Conservation (phyloP, 2,888 invertebrate genomes). For the Epicampocera succincta region DNA sequence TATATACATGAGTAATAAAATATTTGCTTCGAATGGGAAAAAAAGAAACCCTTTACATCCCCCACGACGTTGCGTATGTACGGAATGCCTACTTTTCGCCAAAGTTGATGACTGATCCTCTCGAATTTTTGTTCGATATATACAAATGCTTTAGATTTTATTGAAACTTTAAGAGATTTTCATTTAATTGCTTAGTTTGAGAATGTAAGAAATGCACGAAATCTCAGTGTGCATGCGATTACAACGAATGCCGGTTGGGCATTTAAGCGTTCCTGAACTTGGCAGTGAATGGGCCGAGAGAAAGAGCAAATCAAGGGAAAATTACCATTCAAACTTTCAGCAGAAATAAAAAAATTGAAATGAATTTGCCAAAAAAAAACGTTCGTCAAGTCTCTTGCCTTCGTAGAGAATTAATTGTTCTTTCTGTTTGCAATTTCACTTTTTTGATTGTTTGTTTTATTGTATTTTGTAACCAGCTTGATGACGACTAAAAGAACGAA, state of each 20-base stretch:
- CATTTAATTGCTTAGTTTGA: background rate
- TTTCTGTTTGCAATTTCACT: constrained; percentile 37
- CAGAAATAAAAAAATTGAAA: background rate
- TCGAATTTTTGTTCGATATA: too few relatives aligned
- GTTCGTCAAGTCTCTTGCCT: constrained; percentile 25
- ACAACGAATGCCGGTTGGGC: constrained; percentile 45
- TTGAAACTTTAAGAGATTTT: background rate
- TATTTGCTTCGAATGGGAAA: too few relatives aligned
- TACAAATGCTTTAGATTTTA: background rate
- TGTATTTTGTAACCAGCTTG: constrained; percentile 38
- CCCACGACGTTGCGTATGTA: too few relatives aligned
- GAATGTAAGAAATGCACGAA: background rate
- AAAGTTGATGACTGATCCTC: too few relatives aligned
- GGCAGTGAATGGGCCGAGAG: constrained; percentile 47
- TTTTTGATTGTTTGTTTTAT: constrained; percentile 9
- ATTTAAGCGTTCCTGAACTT: constrained; percentile 58
- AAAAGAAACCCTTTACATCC: too few relatives aligned
- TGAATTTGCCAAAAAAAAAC: background rate
- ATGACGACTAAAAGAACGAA: constrained; percentile 47
- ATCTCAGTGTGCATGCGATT: background rate
- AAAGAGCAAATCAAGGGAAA: constrained; percentile 20
- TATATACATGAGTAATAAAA: too few relatives aligned
- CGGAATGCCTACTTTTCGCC: too few relatives aligned
- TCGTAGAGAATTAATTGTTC: constrained; percentile 24
- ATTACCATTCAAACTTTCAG: constrained; percentile 27